These are phyloP conservation scores for Drosophila virilis DNA, from an alignment of 1,140 invertebrate species.

Conservation along the genomic window DNA sequence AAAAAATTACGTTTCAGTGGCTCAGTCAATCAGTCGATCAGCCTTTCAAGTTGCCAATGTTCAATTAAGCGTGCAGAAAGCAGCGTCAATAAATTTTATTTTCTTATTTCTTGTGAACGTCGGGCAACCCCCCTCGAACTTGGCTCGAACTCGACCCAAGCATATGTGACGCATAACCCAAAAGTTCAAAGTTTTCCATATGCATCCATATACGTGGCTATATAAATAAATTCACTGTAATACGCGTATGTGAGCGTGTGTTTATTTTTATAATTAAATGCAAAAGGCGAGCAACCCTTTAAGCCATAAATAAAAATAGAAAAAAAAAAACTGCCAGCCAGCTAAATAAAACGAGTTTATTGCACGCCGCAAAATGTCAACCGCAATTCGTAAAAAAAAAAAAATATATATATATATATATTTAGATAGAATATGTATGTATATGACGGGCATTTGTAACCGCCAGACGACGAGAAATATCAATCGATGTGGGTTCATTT, in stretches of 20 bases:
- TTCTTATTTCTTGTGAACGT: constrained; percentile 9
- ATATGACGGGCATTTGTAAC: constrained; percentile 63
- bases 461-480: constrained; percentile 74
- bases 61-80: constrained; percentile 76
- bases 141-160: constrained; percentile 23
- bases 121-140: constrained; percentile 52
- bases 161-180: constrained; percentile 65
- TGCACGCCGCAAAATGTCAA: constrained; percentile 76
- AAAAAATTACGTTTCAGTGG: constrained; percentile 54
- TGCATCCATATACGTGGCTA: constrained; percentile 10
- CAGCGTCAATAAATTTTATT: constrained; percentile 72
- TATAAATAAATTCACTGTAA: background rate
- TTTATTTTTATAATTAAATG: constrained; percentile 82
- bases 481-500: constrained; percentile 83
- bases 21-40: constrained; percentile 72
- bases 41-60: constrained; percentile 76
- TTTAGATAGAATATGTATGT: constrained; percentile 42
- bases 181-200: constrained; percentile 71
- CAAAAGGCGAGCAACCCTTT: constrained; percentile 65
- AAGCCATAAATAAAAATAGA: constrained; percentile 60
- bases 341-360: constrained; percentile 51
- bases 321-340: constrained; percentile 43
- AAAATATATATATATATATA: constrained; percentile 33
- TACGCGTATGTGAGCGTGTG: constrained; percentile 22
- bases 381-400: constrained; percentile 47